Base-by-base conservation (phyloP, 2,888 invertebrate genomes). In the Polydesmus complanatus region DNA sequence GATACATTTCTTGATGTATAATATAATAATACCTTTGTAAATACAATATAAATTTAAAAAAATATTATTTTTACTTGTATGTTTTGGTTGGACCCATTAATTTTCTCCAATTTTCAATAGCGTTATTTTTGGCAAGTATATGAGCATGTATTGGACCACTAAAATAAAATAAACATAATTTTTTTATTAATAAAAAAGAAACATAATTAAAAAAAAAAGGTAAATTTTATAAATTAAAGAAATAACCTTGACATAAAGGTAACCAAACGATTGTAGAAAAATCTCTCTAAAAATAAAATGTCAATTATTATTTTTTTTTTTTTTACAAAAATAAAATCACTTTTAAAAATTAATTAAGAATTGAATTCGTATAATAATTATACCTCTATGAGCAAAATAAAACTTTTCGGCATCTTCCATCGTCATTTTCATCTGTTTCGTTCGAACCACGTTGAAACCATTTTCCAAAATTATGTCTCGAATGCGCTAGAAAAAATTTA, bases 71-170 rank as follows among this genome's bases (percentile, higher is more conserved):
- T 57, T 64, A 74, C 72, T 69, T 72, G 62, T 71, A 73, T 25
- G 75, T 88, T 76, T 91, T 91, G 0, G 95, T 94, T 1, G 94
- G 93, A 0, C 95, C 95, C 78, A 95, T 83, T 56, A 94, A 73
- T 58, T 75, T 71, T 65, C 95, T 80, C 95, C 95, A 95, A 58
- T 82, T 78, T 21, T 74, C 69, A 66, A 95, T 85, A 3, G 88
- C 88, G 75, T 90, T 80, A 53, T 81, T 77, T 64, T 83, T 81
- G 5, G 86, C 85, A 65, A 95, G 75, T 65, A 95, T 81, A 67
- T 88, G 83, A 11, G 87, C 79, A 69, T 86, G 84, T 58, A 87
- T 82, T n/a, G 84, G 83, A 1, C 93, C 94, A 78, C 93, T 94
- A 71, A 68, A 81, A 78, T 57, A 66, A 52, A n/a, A n/a, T n/a